Base-by-base conservation (phyloP, 35 echinoderm and acorn worm genomes). In the Amphiura filiformis region DNA sequence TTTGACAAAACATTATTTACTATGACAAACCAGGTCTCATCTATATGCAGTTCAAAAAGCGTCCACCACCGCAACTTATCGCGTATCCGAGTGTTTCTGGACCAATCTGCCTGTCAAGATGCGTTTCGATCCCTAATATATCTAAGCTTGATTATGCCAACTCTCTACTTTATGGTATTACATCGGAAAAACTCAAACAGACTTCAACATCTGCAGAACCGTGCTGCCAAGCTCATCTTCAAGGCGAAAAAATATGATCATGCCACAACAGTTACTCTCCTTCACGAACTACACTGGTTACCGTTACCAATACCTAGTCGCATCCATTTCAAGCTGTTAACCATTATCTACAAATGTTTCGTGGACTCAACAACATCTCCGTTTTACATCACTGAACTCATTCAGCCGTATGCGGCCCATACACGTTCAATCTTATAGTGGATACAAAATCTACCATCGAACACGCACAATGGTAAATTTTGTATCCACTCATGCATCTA, bases 171-270 rank as follows among this genome's bases (percentile, higher is more conserved):
- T 65, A 65, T 65, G 83, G 83, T 11, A 65, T 75, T 56, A 35
- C 42, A 34, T 85, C 83, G 33, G n/a, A 18, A 34, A 42, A 35
- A 77, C 12, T 84, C 77, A 13, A 84, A 76, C 35, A 83, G 14
- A 34, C 90, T 86, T 32, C 83, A 86, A 78, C 76, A 83, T 3
- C 41, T 86, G 0, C 90, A 91, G 79, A 87, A 87, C 42, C 52
- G 57, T 57, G 90, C 90, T 65, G 83, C 78, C 33, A 86, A 79
- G 61, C 61, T 91, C 15, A 85, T 91, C 38, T 32, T 61, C 22
- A 78, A 49, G 34, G 36, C 38, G 9, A 13, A 44, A 20, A 79
- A 65, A 65, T 37, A 79, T 76, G 76, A 56, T 0, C 90, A 91
- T 35, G 80, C 79, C 41, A 86, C 90, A 1, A 84, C n/a, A n/a